These are phyloP conservation scores for Sitobion miscanthi DNA, from an alignment of 1,140 invertebrate species.

Conservation along the genomic window DNA sequence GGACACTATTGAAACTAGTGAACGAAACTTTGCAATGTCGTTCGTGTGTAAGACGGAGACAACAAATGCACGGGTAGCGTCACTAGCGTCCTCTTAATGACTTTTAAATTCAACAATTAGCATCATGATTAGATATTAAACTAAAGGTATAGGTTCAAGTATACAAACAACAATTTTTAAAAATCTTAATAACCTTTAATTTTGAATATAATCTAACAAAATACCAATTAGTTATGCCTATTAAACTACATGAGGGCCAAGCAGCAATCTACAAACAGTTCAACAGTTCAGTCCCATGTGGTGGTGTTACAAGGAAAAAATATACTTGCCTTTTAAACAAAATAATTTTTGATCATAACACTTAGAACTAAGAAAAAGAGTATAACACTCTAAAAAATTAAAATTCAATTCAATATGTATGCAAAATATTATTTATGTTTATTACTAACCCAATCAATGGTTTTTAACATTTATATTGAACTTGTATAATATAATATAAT, in stretches of 20 bases:
- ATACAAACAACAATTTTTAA: neutral
- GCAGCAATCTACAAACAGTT: too few relatives aligned
- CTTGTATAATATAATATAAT: neutral
- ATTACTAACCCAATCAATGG: too few relatives aligned
- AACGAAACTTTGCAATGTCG: too few relatives aligned
- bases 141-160: neutral
- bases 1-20: too few relatives aligned
- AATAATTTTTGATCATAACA: neutral
- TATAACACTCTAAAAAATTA: neutral
- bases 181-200: neutral
- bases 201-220: neutral
- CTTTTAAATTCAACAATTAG: neutral
- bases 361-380: too few relatives aligned
- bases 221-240: too few relatives aligned
- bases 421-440: too few relatives aligned
- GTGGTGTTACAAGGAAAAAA: too few relatives aligned
- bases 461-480: neutral
- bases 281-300: too few relatives aligned
- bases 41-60: too few relatives aligned
- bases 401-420: neutral
- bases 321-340: neutral
- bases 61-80: too few relatives aligned
- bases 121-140: neutral
- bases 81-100: neutral
- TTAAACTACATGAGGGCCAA: too few relatives aligned